These are phyloP conservation scores for Scaptomyza hsui DNA, from an alignment of 1,140 invertebrate species.

Conservation along the genomic window DNA sequence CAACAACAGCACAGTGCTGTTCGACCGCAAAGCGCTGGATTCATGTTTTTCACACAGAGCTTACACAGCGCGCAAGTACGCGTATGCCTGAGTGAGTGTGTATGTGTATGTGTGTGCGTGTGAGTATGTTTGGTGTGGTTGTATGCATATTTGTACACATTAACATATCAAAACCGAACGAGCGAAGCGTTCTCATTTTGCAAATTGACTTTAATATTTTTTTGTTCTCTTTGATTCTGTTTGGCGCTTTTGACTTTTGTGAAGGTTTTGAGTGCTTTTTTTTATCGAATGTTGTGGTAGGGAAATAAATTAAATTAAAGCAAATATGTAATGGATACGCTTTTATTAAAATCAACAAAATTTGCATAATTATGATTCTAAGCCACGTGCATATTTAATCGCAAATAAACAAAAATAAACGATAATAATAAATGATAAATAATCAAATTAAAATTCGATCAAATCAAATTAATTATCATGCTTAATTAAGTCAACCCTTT, in stretches of 20 bases:
- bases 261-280: slow-evolving; percentile 58
- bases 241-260: slow-evolving; percentile 51
- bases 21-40: slow-evolving; percentile 78
- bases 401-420: no score
- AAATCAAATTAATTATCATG: not conserved
- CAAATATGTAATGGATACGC: no score
- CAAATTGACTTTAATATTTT: slow-evolving; percentile 74
- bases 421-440: no score
- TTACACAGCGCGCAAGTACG: slow-evolving; percentile 60
- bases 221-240: slow-evolving; percentile 45
- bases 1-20: no score
- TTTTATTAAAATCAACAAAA: no score
- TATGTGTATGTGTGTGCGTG: not conserved
- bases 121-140: slow-evolving; percentile 5
- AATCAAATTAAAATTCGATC: no score
- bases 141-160: slow-evolving; percentile 57
- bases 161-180: slow-evolving; percentile 78
- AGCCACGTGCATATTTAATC: no score
- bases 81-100: not conserved
- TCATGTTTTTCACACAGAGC: slow-evolving; percentile 82
- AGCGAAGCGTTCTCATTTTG: slow-evolving; percentile 73
- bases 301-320: slow-evolving; percentile 30
- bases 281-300: slow-evolving; percentile 53
- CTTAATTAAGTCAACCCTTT: slow-evolving; percentile 21
- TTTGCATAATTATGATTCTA: no score